Base-by-base conservation (phyloP, 2,113 vertebrate genomes). In the Vulpes lagopus region DNA sequence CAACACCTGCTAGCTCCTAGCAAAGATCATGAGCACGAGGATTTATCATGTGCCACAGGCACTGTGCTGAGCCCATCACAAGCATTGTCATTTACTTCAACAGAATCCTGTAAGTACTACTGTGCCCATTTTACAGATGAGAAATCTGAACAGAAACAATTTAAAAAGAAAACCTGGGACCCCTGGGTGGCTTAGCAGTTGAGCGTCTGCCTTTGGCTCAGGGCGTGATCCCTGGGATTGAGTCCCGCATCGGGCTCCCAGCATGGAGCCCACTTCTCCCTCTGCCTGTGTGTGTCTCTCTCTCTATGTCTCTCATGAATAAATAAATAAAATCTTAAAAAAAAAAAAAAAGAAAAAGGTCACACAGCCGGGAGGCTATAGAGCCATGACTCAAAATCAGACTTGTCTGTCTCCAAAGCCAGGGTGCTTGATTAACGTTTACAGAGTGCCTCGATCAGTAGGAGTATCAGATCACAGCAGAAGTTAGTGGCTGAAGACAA, bases 111-210 rank as follows among this genome's bases (percentile, higher is more conserved):
- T 30, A 82, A 65, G 3, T 53, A 79, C 30, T 79, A 16, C 57
- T 91, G 65, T 19, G 69, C 38, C 17, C 62, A 96, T 64, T 91
- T 97, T 38, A 60, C 32, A 57, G 73, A 38, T 59, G 67, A 86
- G 81, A 85, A 79, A 67, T 73, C 49, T 57, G 43, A 55, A 81
- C 55, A 85, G 9, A 43, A 22, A 86, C 4, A 27, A 53, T 60
- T 71, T 22, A n/a, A 23, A 35, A 69, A 57, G 43, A 73, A 82
- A 23, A 15, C 15, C 9, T n/a, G 89, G 22, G 43, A 7, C 43
- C 43, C 43, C 43, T 43, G 43, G 43, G 43, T 43, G 43, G 43
- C 43, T 43, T 43, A 43, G 43, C 43, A 43, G 43, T 43, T 7
- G 43, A 43, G 43, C 43, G 43, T 43, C 43, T 43, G 43, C 43